Evolutionary conservation across 1,140 invertebrate genomes (phyloP).

Genomic region (Babylonia areolata): DNA sequence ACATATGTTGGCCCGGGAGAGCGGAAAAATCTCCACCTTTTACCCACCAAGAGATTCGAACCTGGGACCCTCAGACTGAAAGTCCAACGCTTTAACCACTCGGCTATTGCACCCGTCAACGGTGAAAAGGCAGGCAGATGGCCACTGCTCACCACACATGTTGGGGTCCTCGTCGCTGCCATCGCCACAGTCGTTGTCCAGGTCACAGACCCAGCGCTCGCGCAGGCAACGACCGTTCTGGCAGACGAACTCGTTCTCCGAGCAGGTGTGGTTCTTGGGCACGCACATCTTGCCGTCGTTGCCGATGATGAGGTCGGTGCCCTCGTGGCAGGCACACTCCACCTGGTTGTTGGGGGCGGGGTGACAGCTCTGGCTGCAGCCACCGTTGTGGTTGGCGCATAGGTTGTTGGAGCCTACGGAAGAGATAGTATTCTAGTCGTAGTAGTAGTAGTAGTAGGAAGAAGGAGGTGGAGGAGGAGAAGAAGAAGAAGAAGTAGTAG

Average conservation of each 20-base stretch:
- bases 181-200: slow-evolving; percentile 94
- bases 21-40: too few species aligned
- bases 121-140: too few species aligned
- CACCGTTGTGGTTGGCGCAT: slow-evolving; percentile 95
- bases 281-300: slow-evolving; percentile 71
- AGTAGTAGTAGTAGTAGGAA: too few species aligned
- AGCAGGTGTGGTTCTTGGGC: slow-evolving; percentile 83
- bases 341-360: slow-evolving; percentile 86
- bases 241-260: slow-evolving; percentile 92
- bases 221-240: slow-evolving; percentile 96
- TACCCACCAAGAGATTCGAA: too few species aligned
- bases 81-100: too few species aligned
- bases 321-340: slow-evolving; percentile 68
- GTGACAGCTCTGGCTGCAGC: slow-evolving; percentile 96
- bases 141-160: slow-evolving; percentile 92
- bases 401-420: slow-evolving; percentile 82
- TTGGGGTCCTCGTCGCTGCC: slow-evolving; percentile 97
- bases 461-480: too few species aligned
- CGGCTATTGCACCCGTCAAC: too few species aligned
- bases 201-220: slow-evolving; percentile 95
- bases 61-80: too few species aligned
- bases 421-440: too few species aligned
- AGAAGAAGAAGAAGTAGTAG: too few species aligned
- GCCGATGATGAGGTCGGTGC: slow-evolving; percentile 45
- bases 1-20: too few species aligned